phyloP scores from a whole-genome alignment of 2,113 vertebrate genomes.

The Aplodontia rufa region DNA sequence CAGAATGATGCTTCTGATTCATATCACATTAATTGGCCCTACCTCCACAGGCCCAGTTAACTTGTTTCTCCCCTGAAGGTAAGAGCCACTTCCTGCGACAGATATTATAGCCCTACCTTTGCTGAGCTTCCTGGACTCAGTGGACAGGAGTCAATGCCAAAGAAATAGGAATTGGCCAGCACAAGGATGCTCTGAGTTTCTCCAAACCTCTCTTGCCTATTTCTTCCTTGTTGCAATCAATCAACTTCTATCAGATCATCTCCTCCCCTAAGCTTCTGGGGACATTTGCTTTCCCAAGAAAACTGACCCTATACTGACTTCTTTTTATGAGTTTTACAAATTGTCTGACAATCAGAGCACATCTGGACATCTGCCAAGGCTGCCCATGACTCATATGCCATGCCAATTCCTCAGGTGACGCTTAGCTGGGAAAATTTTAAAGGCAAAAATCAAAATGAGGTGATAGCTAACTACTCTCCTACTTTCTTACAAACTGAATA shows the following conservation, averaged over 20 bases:
- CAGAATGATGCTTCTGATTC: not conserved
- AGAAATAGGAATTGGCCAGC: not conserved
- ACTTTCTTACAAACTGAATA: not conserved
- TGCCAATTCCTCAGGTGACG: not conserved
- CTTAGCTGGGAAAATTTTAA: not conserved
- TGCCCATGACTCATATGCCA: not conserved
- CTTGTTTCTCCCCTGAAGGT: conserved; percentile 18
- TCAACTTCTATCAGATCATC: not conserved
- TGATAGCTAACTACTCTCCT: not conserved
- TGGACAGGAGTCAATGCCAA: not conserved
- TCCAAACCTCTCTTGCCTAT: not conserved
- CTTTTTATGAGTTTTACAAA: not conserved
- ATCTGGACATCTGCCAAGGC: not conserved
- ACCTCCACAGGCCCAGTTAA: not conserved
- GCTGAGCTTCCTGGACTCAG: not conserved
- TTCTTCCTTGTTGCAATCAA: not conserved
- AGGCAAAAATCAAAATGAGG: not conserved
- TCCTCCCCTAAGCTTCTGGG: not conserved
- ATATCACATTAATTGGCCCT: not conserved
- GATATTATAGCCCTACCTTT: not conserved
- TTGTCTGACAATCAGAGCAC: not conserved
- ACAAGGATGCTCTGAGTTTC: accelerated
- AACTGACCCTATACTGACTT: not conserved
- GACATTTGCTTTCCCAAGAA: not conserved
- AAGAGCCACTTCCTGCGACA: not conserved